phyloP scores from a whole-genome alignment of 2,888 invertebrate species.

The Amphimallon solstitiale region DNA sequence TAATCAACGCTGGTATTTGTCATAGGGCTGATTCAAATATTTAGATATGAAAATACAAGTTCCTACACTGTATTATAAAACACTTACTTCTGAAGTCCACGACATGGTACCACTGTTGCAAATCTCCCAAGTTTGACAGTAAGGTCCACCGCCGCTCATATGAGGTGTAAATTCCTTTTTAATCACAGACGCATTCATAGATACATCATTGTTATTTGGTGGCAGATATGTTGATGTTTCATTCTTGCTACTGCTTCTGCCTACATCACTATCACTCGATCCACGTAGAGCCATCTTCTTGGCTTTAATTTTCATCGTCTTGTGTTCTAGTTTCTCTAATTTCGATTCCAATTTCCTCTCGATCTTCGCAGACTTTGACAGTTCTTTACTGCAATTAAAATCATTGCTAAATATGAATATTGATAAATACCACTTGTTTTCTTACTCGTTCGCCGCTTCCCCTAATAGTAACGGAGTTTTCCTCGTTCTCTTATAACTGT shows the following conservation, averaged over 20 bases:
- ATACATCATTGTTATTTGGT: conserved; percentile 34
- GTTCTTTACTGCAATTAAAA: conserved; percentile 40
- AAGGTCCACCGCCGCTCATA: conserved; percentile 59
- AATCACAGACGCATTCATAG: conserved; percentile 46
- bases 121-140: conserved; percentile 61
- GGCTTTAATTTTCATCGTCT: conserved; percentile 60
- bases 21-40: too few relatives aligned
- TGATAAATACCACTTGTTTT: neutral
- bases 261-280: conserved; percentile 49
- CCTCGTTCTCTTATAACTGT: conserved; percentile 49
- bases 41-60: too few relatives aligned
- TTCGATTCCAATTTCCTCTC: conserved; percentile 59
- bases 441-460: conserved; percentile 38
- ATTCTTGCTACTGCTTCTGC: conserved; percentile 32
- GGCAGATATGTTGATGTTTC: conserved; percentile 15
- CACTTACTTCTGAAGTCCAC: conserved; percentile 58
- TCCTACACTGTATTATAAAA: too few relatives aligned
- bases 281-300: conserved; percentile 57
- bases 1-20: too few relatives aligned
- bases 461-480: conserved; percentile 44
- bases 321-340: conserved; percentile 61
- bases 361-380: conserved; percentile 49
- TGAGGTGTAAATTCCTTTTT: conserved; percentile 45
- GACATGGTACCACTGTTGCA: conserved; percentile 58
- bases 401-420: neutral